Evolutionary conservation across 2,113 vertebrate species (phyloP), one percentile per base, ranked within the genome.

Genomic region (Bubo scandiacus): DNA sequence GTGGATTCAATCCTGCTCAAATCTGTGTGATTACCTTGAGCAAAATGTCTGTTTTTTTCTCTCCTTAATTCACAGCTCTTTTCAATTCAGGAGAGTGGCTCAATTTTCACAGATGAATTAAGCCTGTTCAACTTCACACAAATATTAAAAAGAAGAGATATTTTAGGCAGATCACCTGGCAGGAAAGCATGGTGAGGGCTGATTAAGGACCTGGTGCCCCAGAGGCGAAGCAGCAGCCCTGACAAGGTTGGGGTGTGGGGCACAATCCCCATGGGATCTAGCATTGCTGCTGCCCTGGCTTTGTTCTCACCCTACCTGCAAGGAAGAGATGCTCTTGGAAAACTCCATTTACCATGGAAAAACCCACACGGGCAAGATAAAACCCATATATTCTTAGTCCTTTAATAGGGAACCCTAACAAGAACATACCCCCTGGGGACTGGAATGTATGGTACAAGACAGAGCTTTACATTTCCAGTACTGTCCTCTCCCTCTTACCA

Each of bases 201-300:
- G 34, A 30, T 12, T 45, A 21, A 65, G 65, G 45, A 80, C 7
- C 27, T 71, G 52, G 38, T 72, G 43, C 8, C 27, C 15, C 22
- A 26, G 12, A 4, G 40, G 19, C 55, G 54, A 29, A 62, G 26
- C 40, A 55, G 30, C 40, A 61, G 30, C 30, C 38, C 42, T 15
- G 32, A 10, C 1, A 4, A 40, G 6, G 9, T 2, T 49, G 36
- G 34, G 10, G 2, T 66, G 12, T 32, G 29, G 15, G 47, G 77
- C 47, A 36, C 0, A 0, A 25, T 52, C 32, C 58, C 49, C 12
- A 17, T 3, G 32, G 27, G 14, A 5, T 63, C 21, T 47, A 55
- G 3, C 5, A 11, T 8, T 63, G 62, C 58, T 83, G 58, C 9
- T 86, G 11, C n/a, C 12, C 34, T 21, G 1, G 32, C 61, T 88